Evolutionary conservation across 1,140 invertebrate species (phyloP).

Genomic region (Solenopsis fugax): DNA sequence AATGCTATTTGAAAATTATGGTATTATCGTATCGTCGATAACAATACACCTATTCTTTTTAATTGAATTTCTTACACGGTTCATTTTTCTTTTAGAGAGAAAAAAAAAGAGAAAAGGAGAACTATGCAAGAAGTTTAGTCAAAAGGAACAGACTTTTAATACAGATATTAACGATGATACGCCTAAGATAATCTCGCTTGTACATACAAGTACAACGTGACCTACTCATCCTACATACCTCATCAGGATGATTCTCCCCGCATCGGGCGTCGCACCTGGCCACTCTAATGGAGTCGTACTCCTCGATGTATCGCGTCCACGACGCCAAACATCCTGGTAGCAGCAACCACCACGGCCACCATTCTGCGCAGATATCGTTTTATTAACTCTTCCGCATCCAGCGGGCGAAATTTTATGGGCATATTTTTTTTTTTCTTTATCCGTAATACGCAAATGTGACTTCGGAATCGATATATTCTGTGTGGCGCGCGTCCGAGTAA

Average conservation of each 20-base stretch:
- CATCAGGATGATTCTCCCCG: slow-evolving; percentile 68
- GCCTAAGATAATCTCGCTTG: slow-evolving; percentile 9
- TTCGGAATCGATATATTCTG: neutral
- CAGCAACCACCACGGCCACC: slow-evolving; percentile 78
- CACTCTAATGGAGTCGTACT: slow-evolving; percentile 79
- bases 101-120: too few species aligned
- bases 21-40: too few species aligned
- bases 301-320: slow-evolving; percentile 78
- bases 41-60: too few species aligned
- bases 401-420: neutral
- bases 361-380: slow-evolving; percentile 65
- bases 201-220: neutral
- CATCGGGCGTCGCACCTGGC: slow-evolving; percentile 79
- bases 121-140: too few species aligned
- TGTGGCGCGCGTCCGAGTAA: neutral
- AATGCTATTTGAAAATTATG: neutral
- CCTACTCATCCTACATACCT: slow-evolving; percentile 67
- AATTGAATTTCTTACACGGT: too few species aligned
- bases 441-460: neutral
- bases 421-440: neutral
- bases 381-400: slow-evolving; percentile 22
- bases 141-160: neutral
- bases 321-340: slow-evolving; percentile 75
- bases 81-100: too few species aligned
- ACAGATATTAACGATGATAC: neutral